Base-by-base conservation (phyloP, 2,888 invertebrate species). In the Psylliodes chrysocephalus region DNA sequence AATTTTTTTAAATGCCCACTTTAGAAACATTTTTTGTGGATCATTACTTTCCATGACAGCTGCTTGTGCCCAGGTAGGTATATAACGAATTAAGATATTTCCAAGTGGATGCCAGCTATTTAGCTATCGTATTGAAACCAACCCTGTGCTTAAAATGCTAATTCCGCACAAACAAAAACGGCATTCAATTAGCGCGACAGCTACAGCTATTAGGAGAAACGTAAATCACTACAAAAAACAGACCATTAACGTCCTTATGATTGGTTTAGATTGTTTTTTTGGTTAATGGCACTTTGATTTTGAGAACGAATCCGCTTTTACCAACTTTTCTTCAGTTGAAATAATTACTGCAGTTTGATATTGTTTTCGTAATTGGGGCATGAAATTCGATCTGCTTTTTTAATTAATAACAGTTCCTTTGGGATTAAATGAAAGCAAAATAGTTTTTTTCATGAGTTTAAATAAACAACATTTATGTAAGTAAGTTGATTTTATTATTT, bases 171-270 rank as follows among this genome's bases (percentile, higher is more conserved):
- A 74, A 77, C 76, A 77, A 76, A 77, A 77, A 75, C 76, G 73
- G 70, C 68, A 73, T 75, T 77, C 75, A 77, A 76, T 77, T 77
- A 77, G 72, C 67, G 68, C 67, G 75, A 73, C 73, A 72, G 71
- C 69, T 65, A 62, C 70, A 66, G 62, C 71, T 73, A 71, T 74
- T 75, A 73, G 70, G 68, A 71, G 68, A 65, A 69, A 71, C 75
- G 70, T 74, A 73, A 75, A 75, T 75, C 75, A 66, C 60, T 57
- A 40, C 55, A 59, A 59, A 70, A 73, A 71, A 68, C 68, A 67
- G 60, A 64, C 71, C 67, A 67, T 73, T 71, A 71, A 67, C 67
- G 61, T 68, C 66, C 70, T 71, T 67, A 68, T 71, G 62, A 64
- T 64, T 60, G 60, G 67, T 59, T 63, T 47, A 35, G 42, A 55